These are phyloP conservation scores for Tetraodon nigroviridis DNA, from an alignment of 2,113 vertebrate genomes.

Conservation along the genomic window DNA sequence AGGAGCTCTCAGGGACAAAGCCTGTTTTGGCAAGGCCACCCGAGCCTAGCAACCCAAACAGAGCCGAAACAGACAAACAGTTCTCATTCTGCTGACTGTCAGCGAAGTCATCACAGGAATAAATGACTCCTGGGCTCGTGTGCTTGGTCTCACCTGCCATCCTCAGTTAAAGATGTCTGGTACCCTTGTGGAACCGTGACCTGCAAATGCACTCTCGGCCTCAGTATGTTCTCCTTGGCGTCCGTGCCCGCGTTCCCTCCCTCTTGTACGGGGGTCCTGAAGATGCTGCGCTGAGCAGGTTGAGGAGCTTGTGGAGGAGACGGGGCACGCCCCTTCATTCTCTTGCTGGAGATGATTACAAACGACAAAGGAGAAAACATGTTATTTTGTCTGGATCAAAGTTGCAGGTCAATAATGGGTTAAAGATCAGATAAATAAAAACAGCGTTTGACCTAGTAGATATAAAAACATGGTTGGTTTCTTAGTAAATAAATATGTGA, in stretches of 20 bases:
- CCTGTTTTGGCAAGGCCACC: conserved; percentile 35
- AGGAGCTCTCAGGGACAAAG: conserved; percentile 35
- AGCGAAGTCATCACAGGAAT: conserved; percentile 3
- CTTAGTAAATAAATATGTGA: not conserved
- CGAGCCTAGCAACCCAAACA: conserved; percentile 28
- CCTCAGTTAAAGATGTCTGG: conserved; percentile 73
- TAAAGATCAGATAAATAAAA: not conserved
- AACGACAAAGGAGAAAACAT: not conserved
- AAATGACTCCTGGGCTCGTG: not conserved
- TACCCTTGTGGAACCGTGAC: conserved; percentile 78
- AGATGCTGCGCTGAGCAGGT: conserved; percentile 65
- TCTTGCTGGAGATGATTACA: conserved; percentile 70
- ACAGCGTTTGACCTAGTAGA: not conserved
- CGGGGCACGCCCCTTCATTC: conserved; percentile 85
- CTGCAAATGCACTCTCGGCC: conserved; percentile 70
- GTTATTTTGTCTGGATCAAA: not conserved
- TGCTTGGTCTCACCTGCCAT: conserved; percentile 78
- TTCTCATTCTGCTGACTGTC: not conserved
- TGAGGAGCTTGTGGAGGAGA: conserved; percentile 78
- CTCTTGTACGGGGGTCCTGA: conserved; percentile 59
- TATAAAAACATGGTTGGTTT: not conserved
- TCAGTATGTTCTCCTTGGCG: conserved; percentile 77
- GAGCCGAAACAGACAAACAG: conserved; percentile 9
- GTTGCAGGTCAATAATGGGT: not conserved
- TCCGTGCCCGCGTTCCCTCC: conserved; percentile 68